Base-by-base conservation (phyloP, 2,888 invertebrate genomes). In the Rugalucina vietnamica region DNA sequence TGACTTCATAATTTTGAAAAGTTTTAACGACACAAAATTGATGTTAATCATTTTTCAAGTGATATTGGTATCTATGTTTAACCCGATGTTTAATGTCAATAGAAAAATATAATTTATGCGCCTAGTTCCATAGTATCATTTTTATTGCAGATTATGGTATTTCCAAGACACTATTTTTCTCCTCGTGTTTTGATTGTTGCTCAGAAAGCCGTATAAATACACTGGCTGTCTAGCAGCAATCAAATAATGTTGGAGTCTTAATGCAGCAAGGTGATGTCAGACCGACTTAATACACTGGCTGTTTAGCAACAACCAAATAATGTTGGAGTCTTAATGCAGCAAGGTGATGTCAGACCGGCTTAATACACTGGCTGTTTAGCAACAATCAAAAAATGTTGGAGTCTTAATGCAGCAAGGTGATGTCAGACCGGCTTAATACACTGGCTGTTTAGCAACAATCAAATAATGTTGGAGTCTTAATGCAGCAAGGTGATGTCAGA, bases 121-220 rank as follows among this genome's bases (percentile, higher is more conserved):
- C n/a, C n/a, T n/a, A n/a, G n/a, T n/a, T n/a, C n/a, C n/a, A n/a
- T n/a, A n/a, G n/a, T n/a, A n/a, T n/a, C n/a, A n/a, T n/a, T n/a
- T n/a, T n/a, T n/a, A n/a, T n/a, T n/a, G n/a, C n/a, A n/a, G n/a
- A n/a, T n/a, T n/a, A n/a, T n/a, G n/a, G n/a, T n/a, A n/a, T n/a
- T n/a, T n/a, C n/a, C n/a, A n/a, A n/a, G n/a, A n/a, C n/a, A n/a
- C n/a, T n/a, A 24, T 60, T 4, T 71, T 81, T 90, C 91, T 90
- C 85, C 90, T 91, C 93, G 92, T 89, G 87, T 93, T 93, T 93
- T 93, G 93, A 93, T 93, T 93, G 93, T 92, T 93, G 93, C 93
- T 93, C 93, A 93, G 93, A 92, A 92, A 93, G 93, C 92, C 92
- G 91, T 88, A 81, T n/a, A 49, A 65, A 54, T 79, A 72, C 37